Percentiles rank a stretch among this genome's conserved stretches.
These are phyloP conservation scores for Malachius bipustulatus DNA, from an alignment of 2,888 invertebrate species.

Conservation along the genomic window DNA sequence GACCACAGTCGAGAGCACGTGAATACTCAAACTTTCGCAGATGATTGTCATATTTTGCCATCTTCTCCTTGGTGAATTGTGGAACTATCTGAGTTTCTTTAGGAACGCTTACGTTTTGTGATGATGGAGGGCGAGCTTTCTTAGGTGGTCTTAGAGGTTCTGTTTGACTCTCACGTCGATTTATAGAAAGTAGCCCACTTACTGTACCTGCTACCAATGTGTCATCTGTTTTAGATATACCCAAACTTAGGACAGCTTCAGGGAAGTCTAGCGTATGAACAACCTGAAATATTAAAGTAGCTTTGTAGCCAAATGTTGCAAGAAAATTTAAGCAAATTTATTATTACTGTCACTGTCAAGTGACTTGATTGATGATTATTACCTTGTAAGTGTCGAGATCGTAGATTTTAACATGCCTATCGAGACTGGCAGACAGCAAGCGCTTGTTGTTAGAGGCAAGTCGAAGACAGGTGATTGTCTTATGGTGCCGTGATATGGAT, in stretches of 20 bases:
- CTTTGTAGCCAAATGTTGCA: too few species aligned
- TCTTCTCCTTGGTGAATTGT: slow-evolving; percentile 34
- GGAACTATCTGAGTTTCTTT: too few species aligned
- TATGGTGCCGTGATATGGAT: slow-evolving; percentile 84
- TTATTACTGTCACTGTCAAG: too few species aligned
- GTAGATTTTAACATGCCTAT: slow-evolving; percentile 88
- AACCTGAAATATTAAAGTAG: too few species aligned
- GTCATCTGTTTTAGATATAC: slow-evolving; percentile 62
- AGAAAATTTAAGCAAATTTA: too few species aligned
- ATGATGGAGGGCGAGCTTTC: slow-evolving; percentile 24
- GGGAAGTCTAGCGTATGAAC: slow-evolving; percentile 85
- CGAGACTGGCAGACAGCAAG: slow-evolving; percentile 80
- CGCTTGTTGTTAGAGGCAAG: slow-evolving; percentile 72
- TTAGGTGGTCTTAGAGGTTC: slow-evolving; percentile 37
- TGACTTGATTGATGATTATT: too few species aligned
- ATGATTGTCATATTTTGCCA: slow-evolving; percentile 53
- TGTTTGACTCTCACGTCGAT: slow-evolving; percentile 65
- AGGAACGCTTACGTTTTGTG: slow-evolving; percentile 47
- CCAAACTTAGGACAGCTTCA: slow-evolving; percentile 81
- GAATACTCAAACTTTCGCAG: slow-evolving; percentile 72
- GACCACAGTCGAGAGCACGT: slow-evolving; percentile 63
- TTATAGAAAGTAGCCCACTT: slow-evolving; percentile 82
- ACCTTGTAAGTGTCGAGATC: slow-evolving; percentile 76
- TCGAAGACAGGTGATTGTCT: slow-evolving; percentile 80
- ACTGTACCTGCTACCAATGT: slow-evolving; percentile 84